phyloP scores from a whole-genome alignment of 1,140 invertebrate genomes.

The Meloidogyne exigua region DNA sequence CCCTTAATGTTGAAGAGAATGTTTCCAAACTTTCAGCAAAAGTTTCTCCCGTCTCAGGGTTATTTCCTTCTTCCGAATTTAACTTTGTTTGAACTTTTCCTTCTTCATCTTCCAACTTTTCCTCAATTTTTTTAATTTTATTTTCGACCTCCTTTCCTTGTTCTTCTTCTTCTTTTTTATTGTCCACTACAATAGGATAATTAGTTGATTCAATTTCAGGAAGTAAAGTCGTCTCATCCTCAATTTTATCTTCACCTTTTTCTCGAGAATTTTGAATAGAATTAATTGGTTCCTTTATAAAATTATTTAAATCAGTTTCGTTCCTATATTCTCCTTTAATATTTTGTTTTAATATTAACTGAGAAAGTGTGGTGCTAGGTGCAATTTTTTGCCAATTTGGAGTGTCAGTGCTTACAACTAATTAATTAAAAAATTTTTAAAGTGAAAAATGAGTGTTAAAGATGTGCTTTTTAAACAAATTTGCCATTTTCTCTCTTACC shows the following conservation, averaged over 20 bases:
- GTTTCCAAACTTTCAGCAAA: not conserved
- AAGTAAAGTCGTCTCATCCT: too few relatives aligned
- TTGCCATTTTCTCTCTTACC: not conserved
- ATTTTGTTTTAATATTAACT: too few relatives aligned
- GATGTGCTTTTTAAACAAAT: not conserved
- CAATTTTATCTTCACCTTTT: not conserved
- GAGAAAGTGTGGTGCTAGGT: not conserved
- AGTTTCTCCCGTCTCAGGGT: not conserved
- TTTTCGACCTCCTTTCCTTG: not conserved
- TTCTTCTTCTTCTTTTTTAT: not conserved
- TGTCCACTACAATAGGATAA: not conserved
- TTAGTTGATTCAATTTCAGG: conserved; percentile 3
- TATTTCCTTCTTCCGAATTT: not conserved
- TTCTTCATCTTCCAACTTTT: not conserved
- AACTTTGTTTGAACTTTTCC: not conserved
- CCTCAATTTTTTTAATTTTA: not conserved
- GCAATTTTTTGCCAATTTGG: not conserved
- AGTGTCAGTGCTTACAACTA: not conserved
- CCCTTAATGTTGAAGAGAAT: not conserved
- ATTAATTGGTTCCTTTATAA: not conserved
- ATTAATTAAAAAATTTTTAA: too few relatives aligned
- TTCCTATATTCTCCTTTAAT: too few relatives aligned
- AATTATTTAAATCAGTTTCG: too few relatives aligned
- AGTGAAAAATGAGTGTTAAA: not conserved
- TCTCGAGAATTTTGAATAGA: not conserved